Evolutionary conservation across 2,888 invertebrate species (phyloP).

Genomic region (Apodemia zela): DNA sequence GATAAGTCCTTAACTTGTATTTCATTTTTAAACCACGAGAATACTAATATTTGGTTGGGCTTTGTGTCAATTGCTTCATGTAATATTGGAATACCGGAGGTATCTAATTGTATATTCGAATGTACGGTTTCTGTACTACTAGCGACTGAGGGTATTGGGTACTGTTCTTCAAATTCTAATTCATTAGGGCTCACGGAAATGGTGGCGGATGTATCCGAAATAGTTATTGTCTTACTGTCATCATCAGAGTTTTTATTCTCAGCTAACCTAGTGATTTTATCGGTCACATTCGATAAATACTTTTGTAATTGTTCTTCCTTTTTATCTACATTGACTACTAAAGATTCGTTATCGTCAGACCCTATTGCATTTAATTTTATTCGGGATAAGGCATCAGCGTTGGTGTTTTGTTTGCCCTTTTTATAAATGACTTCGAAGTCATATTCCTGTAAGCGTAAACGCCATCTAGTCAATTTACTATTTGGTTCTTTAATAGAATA

Average conservation of each 20-base stretch:
- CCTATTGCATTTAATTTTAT: conserved; percentile 27
- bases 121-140: conserved; percentile 22
- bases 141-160: neutral
- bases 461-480: conserved; percentile 30
- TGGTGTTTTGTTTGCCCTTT: conserved; percentile 38
- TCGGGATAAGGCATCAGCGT: conserved; percentile 36
- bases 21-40: conserved; percentile 32
- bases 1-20: conserved; percentile 33
- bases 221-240: conserved; percentile 9
- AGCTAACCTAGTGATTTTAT: conserved; percentile 1
- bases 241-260: conserved; percentile 7
- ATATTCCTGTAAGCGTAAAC: conserved; percentile 29
- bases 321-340: conserved; percentile 23
- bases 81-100: conserved; percentile 34
- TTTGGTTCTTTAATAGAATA: conserved; percentile 31
- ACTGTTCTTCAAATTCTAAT: conserved; percentile 5
- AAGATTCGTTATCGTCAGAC: conserved; percentile 20
- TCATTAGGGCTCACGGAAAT: conserved; percentile 14
- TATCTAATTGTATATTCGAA: conserved; percentile 24
- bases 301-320: conserved; percentile 12
- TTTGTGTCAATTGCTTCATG: conserved; percentile 40
- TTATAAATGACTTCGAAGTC: conserved; percentile 34
- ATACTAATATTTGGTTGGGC: conserved; percentile 37
- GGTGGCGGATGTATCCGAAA: conserved; percentile 18
- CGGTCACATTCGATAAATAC: conserved; percentile 2